These are phyloP conservation scores for Semicossyphus pulcher DNA, from an alignment of 2,113 vertebrate species.

Conservation along the genomic window DNA sequence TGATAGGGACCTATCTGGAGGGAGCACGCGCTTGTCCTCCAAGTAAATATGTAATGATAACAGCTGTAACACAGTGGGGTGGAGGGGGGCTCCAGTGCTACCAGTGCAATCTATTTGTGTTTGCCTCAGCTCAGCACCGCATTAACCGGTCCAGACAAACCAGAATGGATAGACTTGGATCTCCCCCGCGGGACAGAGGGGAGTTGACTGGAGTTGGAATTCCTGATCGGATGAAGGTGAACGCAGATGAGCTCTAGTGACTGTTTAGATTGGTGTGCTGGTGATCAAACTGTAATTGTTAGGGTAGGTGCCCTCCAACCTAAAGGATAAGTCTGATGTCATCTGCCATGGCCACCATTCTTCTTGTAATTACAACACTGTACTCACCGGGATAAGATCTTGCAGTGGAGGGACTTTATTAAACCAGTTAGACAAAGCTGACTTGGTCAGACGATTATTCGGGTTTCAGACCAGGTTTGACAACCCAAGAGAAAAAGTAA, in stretches of 20 bases:
- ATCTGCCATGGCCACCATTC: background rate
- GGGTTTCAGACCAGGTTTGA: too few relatives aligned
- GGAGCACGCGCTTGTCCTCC: slow-evolving; percentile 79
- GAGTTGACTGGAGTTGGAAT: slow-evolving; percentile 59
- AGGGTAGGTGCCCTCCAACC: background rate
- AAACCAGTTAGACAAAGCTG: too few relatives aligned
- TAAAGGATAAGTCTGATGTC: background rate
- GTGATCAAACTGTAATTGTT: slow-evolving; percentile 21
- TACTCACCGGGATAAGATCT: background rate
- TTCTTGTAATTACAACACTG: background rate
- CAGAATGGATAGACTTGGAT: slow-evolving; percentile 79
- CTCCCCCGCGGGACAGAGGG: slow-evolving; percentile 48
- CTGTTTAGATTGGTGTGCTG: slow-evolving; percentile 25
- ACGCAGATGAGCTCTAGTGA: slow-evolving; percentile 59
- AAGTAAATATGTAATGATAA: slow-evolving; percentile 89
- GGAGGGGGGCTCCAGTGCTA: slow-evolving; percentile 60
- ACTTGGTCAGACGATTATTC: too few relatives aligned
- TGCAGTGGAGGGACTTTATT: too few relatives aligned
- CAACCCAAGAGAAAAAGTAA: background rate
- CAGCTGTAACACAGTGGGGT: slow-evolving; percentile 80
- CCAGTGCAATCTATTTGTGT: slow-evolving; percentile 83
- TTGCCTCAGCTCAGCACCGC: slow-evolving; percentile 77
- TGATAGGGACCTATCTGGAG: slow-evolving; percentile 82
- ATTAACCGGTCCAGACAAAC: slow-evolving; percentile 83
- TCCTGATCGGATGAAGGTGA: slow-evolving; percentile 56